Base-by-base conservation (phyloP, 2,113 vertebrate genomes). In the Xiphophorus hellerii region DNA sequence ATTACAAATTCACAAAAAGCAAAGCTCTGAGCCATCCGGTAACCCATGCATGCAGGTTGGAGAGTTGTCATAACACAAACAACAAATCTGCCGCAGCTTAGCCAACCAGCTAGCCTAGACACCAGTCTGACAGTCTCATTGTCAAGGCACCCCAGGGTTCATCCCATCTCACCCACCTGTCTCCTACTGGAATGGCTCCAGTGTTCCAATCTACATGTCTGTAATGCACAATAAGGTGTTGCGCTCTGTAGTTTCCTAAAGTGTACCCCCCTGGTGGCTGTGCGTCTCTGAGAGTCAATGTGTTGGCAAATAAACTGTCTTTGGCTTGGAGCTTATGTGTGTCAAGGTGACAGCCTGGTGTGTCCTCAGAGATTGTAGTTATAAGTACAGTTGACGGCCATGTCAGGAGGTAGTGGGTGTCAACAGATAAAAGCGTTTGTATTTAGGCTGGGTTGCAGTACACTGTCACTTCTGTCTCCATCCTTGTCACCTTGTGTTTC, bases 351-450 rank as follows among this genome's bases (percentile, higher is more conserved):
- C 79, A 86, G 76, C 71, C 67, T 77, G 73, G 71, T 69, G 79
- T 70, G 76, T 85, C 79, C 85, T 66, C 81, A 79, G 83, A 86
- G 80, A 76, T 66, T 80, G 80, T 84, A 82, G 87, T 88, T 90
- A 91, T 93, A 90, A 91, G 89, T 91, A 88, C 83, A 88, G 89
- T 75, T 88, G 91, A 89, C 80, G 81, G 62, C 77, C 66, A 70
- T 89, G 89, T 90, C 89, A 91, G 88, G 81, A 91, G 85, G 78
- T 81, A 87, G 88, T 86, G 84, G 86, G 92, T 89, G 89, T 93
- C 92, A 89, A 88, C 90, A 87, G 90, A 93, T 92, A 90, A 93
- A 92, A 82, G 80, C 83, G 84, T 91, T 92, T 90, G 91, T 90
- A 83, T 87, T 92, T 88, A 87, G 86, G 70, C 80, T 84, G 58